These are phyloP conservation scores for Ctena decussata DNA, from an alignment of 2,888 invertebrate species.

Conservation along the genomic window DNA sequence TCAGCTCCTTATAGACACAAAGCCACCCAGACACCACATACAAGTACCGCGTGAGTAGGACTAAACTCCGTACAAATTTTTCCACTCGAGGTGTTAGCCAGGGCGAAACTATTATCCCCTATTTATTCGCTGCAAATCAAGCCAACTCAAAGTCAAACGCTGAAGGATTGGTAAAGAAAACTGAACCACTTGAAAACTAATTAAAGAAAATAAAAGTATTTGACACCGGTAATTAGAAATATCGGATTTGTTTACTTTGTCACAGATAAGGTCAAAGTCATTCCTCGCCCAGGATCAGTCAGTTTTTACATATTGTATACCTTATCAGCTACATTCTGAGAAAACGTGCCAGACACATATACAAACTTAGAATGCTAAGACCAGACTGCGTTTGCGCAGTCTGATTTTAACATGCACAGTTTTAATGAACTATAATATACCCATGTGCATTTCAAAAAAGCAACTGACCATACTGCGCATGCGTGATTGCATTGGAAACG, in stretches of 20 bases:
- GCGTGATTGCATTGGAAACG: too few relatives aligned
- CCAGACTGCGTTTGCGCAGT: too few relatives aligned
- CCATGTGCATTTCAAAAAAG: too few relatives aligned
- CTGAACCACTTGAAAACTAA: constrained; percentile 58
- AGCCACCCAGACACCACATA: constrained; percentile 9
- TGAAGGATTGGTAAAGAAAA: constrained; percentile 51
- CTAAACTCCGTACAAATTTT: neutral
- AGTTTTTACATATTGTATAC: constrained; percentile 8
- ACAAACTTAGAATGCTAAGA: neutral
- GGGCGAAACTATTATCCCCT: constrained; percentile 43
- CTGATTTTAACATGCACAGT: neutral
- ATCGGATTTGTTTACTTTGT: constrained; percentile 40
- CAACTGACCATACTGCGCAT: too few relatives aligned
- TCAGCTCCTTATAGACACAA: neutral
- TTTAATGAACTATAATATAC: too few relatives aligned
- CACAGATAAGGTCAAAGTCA: constrained; percentile 39
- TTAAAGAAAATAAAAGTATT: constrained; percentile 62
- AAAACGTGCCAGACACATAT: neutral
- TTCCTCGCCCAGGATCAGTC: constrained; percentile 1
- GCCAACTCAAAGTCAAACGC: constrained; percentile 53
- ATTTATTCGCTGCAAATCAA: constrained; percentile 61
- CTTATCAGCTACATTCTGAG: too few relatives aligned
- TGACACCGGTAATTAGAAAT: constrained; percentile 52
- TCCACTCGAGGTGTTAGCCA: constrained; percentile 32
- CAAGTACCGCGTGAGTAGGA: constrained; percentile 9